These are phyloP conservation scores for Sipunculus nudus DNA, from an alignment of 2,888 invertebrate genomes.

Conservation along the genomic window DNA sequence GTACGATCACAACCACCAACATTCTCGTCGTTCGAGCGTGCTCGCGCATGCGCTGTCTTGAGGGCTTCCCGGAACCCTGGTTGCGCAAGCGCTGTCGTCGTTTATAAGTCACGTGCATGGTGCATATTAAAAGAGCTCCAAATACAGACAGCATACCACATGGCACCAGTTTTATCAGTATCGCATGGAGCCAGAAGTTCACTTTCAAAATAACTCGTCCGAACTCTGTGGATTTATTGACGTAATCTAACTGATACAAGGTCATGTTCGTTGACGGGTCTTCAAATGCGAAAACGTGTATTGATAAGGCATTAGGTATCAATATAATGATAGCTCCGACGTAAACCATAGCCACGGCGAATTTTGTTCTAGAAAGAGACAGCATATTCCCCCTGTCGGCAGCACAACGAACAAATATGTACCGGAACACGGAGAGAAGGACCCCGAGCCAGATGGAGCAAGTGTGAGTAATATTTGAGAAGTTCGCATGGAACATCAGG, in stretches of 20 bases:
- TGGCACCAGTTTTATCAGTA: constrained; percentile 89
- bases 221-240: not conserved
- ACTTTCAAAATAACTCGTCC: not conserved
- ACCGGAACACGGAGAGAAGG: constrained; percentile 89
- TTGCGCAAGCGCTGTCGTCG: constrained; percentile 15
- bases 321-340: constrained; percentile 85
- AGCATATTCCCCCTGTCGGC: constrained; percentile 82
- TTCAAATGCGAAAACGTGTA: constrained; percentile 3
- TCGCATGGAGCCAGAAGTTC: constrained; percentile 81
- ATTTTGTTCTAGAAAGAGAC: constrained; percentile 54
- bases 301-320: constrained; percentile 83
- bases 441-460: constrained; percentile 94
- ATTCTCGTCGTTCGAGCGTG: constrained; percentile 83
- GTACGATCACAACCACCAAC: constrained; percentile 83
- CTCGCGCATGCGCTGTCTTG: not conserved
- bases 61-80: not conserved
- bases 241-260: not conserved
- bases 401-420: constrained; percentile 75
- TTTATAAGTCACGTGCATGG: constrained; percentile 24
- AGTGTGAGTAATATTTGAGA: constrained; percentile 87
- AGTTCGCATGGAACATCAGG: constrained; percentile 81
- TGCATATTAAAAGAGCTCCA: constrained; percentile 60
- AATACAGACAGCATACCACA: constrained; percentile 83
- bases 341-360: constrained; percentile 82
- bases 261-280: not conserved